These are phyloP conservation scores for Chaetura pelagica DNA, from an alignment of 2,113 vertebrate genomes.

Conservation along the genomic window DNA sequence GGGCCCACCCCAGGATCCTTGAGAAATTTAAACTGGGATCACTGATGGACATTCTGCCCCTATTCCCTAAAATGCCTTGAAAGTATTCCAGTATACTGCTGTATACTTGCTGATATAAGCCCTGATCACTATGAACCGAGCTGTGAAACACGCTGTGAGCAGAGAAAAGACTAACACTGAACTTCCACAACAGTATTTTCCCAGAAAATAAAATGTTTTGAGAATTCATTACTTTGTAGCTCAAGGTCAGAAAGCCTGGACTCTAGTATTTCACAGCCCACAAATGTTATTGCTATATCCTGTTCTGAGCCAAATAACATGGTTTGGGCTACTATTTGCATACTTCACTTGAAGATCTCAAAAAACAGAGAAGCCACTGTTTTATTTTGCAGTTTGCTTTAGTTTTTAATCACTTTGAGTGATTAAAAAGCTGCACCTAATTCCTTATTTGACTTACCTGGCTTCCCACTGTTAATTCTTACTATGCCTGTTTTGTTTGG, in stretches of 20 bases:
- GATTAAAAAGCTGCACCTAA: neutral
- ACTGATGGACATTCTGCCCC: neutral
- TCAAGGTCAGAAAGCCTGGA: neutral
- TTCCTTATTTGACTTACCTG: neutral
- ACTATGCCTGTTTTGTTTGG: neutral
- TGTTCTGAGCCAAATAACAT: neutral
- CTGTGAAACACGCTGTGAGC: neutral
- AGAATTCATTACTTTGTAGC: neutral
- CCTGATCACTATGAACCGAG: neutral
- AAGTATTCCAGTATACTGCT: fast-evolving
- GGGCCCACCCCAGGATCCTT: neutral
- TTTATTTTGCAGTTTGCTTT: neutral
- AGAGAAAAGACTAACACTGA: neutral
- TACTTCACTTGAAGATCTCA: neutral
- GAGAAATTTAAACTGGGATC: neutral
- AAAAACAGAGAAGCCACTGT: neutral
- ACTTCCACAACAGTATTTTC: neutral
- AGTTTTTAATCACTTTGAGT: neutral
- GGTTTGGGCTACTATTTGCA: neutral
- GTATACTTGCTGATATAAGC: neutral
- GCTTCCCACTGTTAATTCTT: neutral
- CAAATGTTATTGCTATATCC: neutral
- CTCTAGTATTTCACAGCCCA: neutral
- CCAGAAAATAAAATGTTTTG: conserved; percentile 9
- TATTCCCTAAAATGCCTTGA: neutral